Conservation (phyloP, 2,888 invertebrate genomes). For the Apoda limacodes region DNA sequence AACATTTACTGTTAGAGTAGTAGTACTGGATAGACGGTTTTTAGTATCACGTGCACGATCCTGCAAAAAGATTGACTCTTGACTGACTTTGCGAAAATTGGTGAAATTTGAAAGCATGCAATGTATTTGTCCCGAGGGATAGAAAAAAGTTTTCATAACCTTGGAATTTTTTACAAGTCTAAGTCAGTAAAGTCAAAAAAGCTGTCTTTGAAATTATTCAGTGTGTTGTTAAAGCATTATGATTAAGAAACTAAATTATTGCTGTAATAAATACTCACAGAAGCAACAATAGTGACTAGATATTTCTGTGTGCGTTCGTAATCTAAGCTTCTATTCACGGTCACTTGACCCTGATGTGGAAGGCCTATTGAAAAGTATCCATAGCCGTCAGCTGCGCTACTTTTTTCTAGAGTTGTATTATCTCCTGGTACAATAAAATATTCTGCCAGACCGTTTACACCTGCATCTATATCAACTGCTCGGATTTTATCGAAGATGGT, state of each 20-base stretch:
- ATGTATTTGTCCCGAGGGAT: too few relatives aligned
- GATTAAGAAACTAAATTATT: too few relatives aligned
- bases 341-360: constrained; percentile 91
- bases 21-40: constrained; percentile 83
- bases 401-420: constrained; percentile 44
- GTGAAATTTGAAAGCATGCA: too few relatives aligned
- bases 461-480: constrained; percentile 86
- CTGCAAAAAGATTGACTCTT: constrained; percentile 69
- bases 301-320: constrained; percentile 90
- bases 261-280: too few relatives aligned
- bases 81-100: background rate
- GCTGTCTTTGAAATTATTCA: too few relatives aligned
- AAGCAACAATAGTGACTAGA: constrained; percentile 88
- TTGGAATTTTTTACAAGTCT: too few relatives aligned
- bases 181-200: too few relatives aligned
- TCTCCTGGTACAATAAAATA: constrained; percentile 83
- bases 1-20: constrained; percentile 86
- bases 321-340: constrained; percentile 86
- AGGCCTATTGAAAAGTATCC: constrained; percentile 86
- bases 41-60: constrained; percentile 85
- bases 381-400: constrained; percentile 80
- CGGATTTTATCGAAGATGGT: constrained; percentile 86
- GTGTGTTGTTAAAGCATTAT: too few relatives aligned
- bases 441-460: constrained; percentile 89
- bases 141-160: too few relatives aligned